phyloP scores from a whole-genome alignment of 2,797 vertebrate species.

The Enteromius radiatus region DNA sequence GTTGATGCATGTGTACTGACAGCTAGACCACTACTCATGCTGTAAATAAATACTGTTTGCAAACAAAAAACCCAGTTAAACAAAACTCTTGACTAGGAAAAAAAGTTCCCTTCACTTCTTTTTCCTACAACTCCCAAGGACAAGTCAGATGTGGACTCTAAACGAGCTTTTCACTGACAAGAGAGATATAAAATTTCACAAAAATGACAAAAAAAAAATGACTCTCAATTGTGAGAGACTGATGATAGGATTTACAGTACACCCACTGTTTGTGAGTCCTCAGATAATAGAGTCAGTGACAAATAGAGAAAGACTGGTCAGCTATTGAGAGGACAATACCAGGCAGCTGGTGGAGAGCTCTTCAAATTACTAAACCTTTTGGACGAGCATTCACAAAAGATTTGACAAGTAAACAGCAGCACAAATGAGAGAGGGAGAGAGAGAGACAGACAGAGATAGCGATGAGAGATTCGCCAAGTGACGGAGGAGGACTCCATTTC shows the following conservation, averaged over 20 bases:
- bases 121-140: neutral
- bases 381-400: slow-evolving; percentile 62
- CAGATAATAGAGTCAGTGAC: slow-evolving; percentile 57
- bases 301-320: slow-evolving; percentile 67
- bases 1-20: neutral
- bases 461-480: slow-evolving; percentile 24
- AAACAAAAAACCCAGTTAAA: neutral
- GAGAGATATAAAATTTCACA: neutral
- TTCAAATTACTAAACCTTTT: slow-evolving; percentile 70
- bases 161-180: neutral
- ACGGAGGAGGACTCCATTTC: slow-evolving; percentile 37
- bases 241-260: slow-evolving; percentile 25
- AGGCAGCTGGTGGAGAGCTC: slow-evolving; percentile 65
- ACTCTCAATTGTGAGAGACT: slow-evolving; percentile 11
- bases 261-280: neutral
- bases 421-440: slow-evolving; percentile 21
- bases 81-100: neutral
- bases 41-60: neutral
- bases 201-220: neutral
- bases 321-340: slow-evolving; percentile 62
- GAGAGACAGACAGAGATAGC: neutral
- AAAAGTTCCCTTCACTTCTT: neutral
- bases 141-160: neutral
- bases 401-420: slow-evolving; percentile 62
- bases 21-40: neutral